phyloP scores from a whole-genome alignment of 2,797 vertebrate species.

The Oreortyx pictus region DNA sequence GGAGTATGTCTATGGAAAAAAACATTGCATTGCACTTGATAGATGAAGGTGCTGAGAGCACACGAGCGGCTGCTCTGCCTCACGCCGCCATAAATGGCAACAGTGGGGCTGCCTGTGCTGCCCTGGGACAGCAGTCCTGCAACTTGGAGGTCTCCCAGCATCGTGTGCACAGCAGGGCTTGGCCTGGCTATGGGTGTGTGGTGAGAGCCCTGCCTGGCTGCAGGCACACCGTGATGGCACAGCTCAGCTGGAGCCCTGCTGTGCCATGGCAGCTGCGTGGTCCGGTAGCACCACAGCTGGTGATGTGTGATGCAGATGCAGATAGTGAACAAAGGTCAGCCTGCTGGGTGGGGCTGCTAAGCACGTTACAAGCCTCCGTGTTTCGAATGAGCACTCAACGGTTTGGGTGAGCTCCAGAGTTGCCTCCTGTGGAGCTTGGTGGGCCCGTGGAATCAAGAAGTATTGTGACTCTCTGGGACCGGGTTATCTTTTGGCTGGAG shows the following conservation, averaged over 20 bases:
- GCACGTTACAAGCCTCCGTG: rapidly evolving
- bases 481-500: neutral
- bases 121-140: neutral
- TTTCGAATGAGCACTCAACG: rapidly evolving
- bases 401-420: rapidly evolving
- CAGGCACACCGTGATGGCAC: too few relatives aligned
- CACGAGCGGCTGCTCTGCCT: neutral
- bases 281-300: neutral
- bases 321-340: neutral
- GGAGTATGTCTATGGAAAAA: neutral
- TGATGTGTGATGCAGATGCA: too few relatives aligned
- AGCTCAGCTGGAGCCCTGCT: too few relatives aligned
- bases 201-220: neutral
- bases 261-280: neutral
- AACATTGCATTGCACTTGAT: neutral
- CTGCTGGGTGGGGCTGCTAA: rapidly evolving
- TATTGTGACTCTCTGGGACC: rapidly evolving
- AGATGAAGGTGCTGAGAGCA: neutral
- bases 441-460: neutral
- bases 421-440: rapidly evolving
- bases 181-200: too few relatives aligned
- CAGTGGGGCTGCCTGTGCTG: rapidly evolving
- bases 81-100: neutral
- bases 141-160: rapidly evolving
- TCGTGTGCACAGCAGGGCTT: neutral